Percentiles rank a stretch among this genome's conserved stretches.
These are phyloP conservation scores for Microctonus hyperodae DNA, from an alignment of 2,888 invertebrate species.

Conservation along the genomic window DNA sequence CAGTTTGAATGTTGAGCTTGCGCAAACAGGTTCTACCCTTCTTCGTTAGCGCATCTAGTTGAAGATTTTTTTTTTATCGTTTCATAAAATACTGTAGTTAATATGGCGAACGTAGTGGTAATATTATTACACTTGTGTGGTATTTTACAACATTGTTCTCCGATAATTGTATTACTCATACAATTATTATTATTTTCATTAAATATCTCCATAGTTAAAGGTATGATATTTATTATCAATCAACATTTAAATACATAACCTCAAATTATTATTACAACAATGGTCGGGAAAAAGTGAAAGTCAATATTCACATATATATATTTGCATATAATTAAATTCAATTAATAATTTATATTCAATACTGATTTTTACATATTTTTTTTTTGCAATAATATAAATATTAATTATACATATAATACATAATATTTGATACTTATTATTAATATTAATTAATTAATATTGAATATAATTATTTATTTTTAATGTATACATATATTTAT, in stretches of 20 bases:
- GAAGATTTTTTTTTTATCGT: conserved; percentile 10
- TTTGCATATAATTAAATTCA: too few species aligned
- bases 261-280: not conserved
- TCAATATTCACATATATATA: too few species aligned
- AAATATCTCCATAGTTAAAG: not conserved
- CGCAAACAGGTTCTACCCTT: conserved; percentile 34
- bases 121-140: not conserved
- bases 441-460: too few species aligned
- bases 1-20: conserved; percentile 49
- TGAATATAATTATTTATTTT: too few species aligned
- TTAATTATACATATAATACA: too few species aligned
- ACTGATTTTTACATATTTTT: too few species aligned
- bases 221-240: not conserved
- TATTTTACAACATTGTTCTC: not conserved
- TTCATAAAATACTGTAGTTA: not conserved
- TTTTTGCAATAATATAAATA: too few species aligned
- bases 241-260: not conserved
- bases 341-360: too few species aligned
- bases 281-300: too few species aligned
- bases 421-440: too few species aligned
- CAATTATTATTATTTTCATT: not conserved
- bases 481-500: too few species aligned
- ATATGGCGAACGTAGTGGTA: conserved; percentile 9
- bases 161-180: not conserved
- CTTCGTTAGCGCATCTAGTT: not conserved